Percentiles rank a stretch among this genome's conserved stretches.
Evolutionary conservation across 2,888 invertebrate genomes (phyloP).

Genomic region (Octonoba sinensis): DNA sequence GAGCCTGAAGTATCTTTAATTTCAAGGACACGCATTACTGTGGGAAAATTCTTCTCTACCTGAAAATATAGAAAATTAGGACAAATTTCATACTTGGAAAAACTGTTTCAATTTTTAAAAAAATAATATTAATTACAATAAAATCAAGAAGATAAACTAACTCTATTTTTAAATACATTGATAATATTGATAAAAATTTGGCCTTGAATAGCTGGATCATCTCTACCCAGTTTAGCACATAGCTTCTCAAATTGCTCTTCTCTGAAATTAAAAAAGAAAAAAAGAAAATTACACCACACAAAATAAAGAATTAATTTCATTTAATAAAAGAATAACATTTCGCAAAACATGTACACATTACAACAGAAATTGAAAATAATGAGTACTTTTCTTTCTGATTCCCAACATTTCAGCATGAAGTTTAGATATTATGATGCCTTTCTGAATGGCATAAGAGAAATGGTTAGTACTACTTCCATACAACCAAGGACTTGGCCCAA

Average conservation of each 20-base stretch:
- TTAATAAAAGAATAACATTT: too few relatives aligned
- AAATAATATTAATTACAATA: conserved; percentile 1
- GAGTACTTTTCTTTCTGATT: too few relatives aligned
- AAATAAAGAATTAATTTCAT: background rate
- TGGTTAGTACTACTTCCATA: too few relatives aligned
- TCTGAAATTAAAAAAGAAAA: conserved; percentile 16
- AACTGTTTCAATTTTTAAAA: background rate
- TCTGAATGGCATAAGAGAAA: too few relatives aligned
- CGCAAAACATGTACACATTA: background rate
- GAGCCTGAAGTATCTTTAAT: conserved; percentile 30
- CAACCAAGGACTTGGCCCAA: too few relatives aligned
- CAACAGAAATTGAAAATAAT: background rate
- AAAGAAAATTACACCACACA: background rate
- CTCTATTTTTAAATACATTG: conserved; percentile 35
- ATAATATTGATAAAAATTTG: conserved; percentile 33
- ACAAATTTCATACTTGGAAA: background rate
- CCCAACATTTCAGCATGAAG: too few relatives aligned
- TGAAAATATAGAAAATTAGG: conserved; percentile 10
- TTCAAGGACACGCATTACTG: conserved; percentile 36
- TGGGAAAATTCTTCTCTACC: conserved; percentile 41
- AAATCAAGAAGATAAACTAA: conserved; percentile 4
- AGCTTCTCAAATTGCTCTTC: conserved; percentile 27
- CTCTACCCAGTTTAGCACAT: conserved; percentile 51
- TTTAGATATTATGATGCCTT: too few relatives aligned
- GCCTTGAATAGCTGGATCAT: conserved; percentile 52